Evolutionary conservation across 2,113 vertebrate genomes (phyloP), one percentile per base, ranked within the genome.

Genomic region (Willisornis vidua): DNA sequence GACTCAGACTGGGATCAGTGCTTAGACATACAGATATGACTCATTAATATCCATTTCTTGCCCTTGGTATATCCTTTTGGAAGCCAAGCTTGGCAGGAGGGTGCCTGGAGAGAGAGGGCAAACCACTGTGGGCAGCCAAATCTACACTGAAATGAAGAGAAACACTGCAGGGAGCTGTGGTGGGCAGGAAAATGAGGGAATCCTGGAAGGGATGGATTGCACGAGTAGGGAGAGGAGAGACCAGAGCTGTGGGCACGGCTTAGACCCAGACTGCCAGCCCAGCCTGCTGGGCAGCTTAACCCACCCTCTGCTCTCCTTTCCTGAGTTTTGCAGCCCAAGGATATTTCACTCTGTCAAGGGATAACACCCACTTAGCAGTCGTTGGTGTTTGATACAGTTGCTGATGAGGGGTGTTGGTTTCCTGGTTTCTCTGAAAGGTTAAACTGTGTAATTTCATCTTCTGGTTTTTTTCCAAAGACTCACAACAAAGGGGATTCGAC

Each of bases 201-300:
- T 5, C 43, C 26, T 52, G 43, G 37, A 51, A 63, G 39, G 39
- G 78, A 39, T 12, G 52, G 74, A 33, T 3, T 13, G 23, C 73
- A 59, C 0, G 1, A 3, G 0, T 0, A 3, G n/a, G 7, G 20
- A 61, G 23, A 61, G 31, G 48, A 66, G 46, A 41, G 41, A 37
- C 4, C 59, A 1, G 33, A 55, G 71, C 58, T 41, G 74, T 74
- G n/a, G 10, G 1, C 1, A 0, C 2, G 19, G 29, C 74, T 67
- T 6, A 9, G 41, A 9, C 5, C 43, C 33, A 35, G 57, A n/a
- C 45, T 39, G 65, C 35, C 5, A 7, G 33, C 45, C 25, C 6
- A 0, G 18, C 45, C 77, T 54, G 19, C 26, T 14, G 28, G 49
- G 52, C 49, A 67, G 31, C 39, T 49, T 19, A 43, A 49, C 5